Base-by-base conservation (phyloP, 2,113 vertebrate genomes). In the Carassius gibelio region DNA sequence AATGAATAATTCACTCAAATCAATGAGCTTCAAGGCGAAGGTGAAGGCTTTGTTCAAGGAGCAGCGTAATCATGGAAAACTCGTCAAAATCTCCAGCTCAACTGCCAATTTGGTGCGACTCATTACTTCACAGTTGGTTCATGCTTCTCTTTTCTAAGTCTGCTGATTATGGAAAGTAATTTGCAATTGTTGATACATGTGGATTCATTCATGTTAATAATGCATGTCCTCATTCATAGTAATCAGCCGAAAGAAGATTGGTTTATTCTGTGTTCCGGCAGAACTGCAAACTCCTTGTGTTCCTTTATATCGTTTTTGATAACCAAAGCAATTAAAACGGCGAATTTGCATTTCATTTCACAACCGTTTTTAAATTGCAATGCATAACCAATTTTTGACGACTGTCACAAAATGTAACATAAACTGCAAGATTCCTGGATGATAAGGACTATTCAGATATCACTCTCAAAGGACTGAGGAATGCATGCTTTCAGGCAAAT, bases 171-270 rank as follows among this genome's bases (percentile, higher is more conserved):
- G 26, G 19, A 71, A 71, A 26, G 26, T 82, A 34, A 82, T 68
- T 71, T 71, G 78, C 61, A 59, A 6, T 17, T 61, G 76, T 78
- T 78, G 76, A 78, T 61, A 78, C 34, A 78, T 76, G 76, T 66
- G 62, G 64, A 52, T 82, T 82, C 30, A 38, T 71, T 71, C 45
- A 82, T 82, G 80, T 57, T 82, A 82, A 50, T 81, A 82, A 82
- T 71, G 17, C 64, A 82, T 50, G 45, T 42, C 26, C 64, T 36
- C 48, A 52, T 66, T 68, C 79, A 17, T 11, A 34, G 45, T 34
- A 55, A 82, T 81, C 64, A 71, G 26, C 30, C 64, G 36, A 3
- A 71, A 55, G 66, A 13, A 36, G 80, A 82, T 57, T 69, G 45
- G 38, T 71, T 82, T 15, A 71, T 55, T 71, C 45, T 81, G 45